Percentiles rank a stretch among this genome's conserved stretches.
Conservation (phyloP, 2,113 vertebrate genomes). For the Crypturellus undulatus region DNA sequence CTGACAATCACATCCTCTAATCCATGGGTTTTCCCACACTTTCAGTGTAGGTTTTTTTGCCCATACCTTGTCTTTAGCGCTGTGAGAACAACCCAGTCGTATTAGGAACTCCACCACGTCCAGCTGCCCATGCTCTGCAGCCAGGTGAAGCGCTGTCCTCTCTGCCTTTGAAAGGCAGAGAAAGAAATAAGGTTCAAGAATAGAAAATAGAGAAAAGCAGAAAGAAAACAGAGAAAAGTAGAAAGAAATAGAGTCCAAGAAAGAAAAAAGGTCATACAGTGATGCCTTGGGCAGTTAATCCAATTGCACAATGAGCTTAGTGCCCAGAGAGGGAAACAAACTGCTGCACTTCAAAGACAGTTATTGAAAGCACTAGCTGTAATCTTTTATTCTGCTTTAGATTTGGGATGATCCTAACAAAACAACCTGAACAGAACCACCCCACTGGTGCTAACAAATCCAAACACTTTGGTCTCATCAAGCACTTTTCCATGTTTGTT, state of each 20-base stretch:
- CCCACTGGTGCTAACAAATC: neutral
- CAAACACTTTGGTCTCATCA: neutral
- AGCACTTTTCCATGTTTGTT: neutral
- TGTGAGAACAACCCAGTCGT: constrained; percentile 81
- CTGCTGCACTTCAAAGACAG: neutral
- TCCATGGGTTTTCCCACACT: neutral
- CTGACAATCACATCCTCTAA: neutral
- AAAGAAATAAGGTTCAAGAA: neutral
- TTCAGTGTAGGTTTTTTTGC: neutral
- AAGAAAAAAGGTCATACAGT: no score
- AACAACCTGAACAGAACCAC: neutral
- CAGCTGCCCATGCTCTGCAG: constrained; percentile 82
- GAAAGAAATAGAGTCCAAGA: neutral
- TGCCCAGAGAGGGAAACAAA: neutral
- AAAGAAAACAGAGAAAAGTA: neutral
- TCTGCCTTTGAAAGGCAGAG: constrained; percentile 65
- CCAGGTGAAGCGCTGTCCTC: constrained; percentile 87
- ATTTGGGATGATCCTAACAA: neutral
- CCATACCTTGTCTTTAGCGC: constrained; percentile 87
- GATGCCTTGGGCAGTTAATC: neutral
- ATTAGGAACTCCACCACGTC: constrained; percentile 88
- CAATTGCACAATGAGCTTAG: neutral
- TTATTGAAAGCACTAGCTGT: neutral
- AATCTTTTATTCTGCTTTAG: neutral
- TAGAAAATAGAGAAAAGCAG: no score